These are phyloP conservation scores for Prostheceraeus crozeri DNA, from an alignment of 2,888 invertebrate species.

Conservation along the genomic window DNA sequence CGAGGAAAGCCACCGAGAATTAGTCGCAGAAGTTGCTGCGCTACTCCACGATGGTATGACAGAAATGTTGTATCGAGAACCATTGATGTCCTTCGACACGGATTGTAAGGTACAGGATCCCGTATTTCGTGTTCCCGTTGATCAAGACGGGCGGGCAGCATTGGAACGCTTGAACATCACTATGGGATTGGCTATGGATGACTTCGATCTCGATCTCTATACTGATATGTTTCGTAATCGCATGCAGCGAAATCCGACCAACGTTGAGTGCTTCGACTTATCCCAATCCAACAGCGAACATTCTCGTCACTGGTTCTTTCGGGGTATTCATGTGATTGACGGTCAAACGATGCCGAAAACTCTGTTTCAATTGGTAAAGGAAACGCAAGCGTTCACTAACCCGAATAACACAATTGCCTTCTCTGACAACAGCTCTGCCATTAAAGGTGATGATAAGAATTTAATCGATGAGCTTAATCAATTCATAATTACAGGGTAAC, in stretches of 20 bases:
- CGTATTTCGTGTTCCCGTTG: slow-evolving; percentile 76
- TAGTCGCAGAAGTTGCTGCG: slow-evolving; percentile 39
- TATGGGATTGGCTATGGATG: slow-evolving; percentile 78
- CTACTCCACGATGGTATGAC: slow-evolving; percentile 81
- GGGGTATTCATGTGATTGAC: slow-evolving; percentile 69
- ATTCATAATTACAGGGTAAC: too few relatives aligned
- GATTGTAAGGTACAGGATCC: slow-evolving; percentile 61
- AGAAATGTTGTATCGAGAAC: slow-evolving; percentile 70
- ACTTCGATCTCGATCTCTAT: slow-evolving; percentile 83
- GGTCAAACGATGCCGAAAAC: slow-evolving; percentile 70
- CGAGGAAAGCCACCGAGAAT: too few relatives aligned
- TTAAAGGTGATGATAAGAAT: slow-evolving; percentile 71
- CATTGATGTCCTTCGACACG: slow-evolving; percentile 61
- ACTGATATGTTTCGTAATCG: slow-evolving; percentile 73
- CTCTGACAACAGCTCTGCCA: slow-evolving; percentile 91
- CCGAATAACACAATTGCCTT: slow-evolving; percentile 91
- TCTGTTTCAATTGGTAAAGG: slow-evolving; percentile 81
- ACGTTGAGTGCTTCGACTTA: slow-evolving; percentile 91
- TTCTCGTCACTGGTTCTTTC: slow-evolving; percentile 97
- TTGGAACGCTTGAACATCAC: slow-evolving; percentile 65
- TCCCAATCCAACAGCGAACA: slow-evolving; percentile 96
- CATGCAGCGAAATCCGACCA: slow-evolving; percentile 82
- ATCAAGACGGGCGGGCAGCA: slow-evolving; percentile 69
- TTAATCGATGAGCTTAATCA: too few relatives aligned
- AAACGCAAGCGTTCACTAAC: slow-evolving; percentile 76